Percentiles rank a stretch among this genome's conserved stretches.
phyloP scores from a whole-genome alignment of 2,888 invertebrate species.

The Argyresthia goedartella region DNA sequence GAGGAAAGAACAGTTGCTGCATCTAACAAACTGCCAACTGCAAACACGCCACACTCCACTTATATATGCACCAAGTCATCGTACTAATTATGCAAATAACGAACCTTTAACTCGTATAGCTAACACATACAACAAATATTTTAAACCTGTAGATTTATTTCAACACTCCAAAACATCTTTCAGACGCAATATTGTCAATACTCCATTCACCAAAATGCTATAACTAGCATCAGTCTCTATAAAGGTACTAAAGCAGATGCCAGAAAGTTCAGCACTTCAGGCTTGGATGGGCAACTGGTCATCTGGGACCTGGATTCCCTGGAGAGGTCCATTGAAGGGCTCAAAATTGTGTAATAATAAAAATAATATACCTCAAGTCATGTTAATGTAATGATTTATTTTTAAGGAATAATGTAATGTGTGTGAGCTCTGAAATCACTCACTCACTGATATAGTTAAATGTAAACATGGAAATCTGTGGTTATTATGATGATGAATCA shows the following conservation, averaged over 20 bases:
- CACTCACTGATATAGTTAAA: conserved; percentile 25
- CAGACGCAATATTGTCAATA: too few relatives aligned
- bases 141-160: too few relatives aligned
- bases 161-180: too few relatives aligned
- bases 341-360: conserved; percentile 72
- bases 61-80: too few relatives aligned
- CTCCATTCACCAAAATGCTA: conserved; percentile 98
- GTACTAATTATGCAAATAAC: too few relatives aligned
- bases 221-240: conserved; percentile 85
- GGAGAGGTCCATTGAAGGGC: conserved; percentile 76
- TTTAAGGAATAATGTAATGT: conserved; percentile 59
- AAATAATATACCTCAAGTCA: conserved; percentile 23
- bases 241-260: conserved; percentile 81
- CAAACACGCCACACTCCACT: too few relatives aligned
- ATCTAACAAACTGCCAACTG: too few relatives aligned
- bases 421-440: conserved; percentile 61
- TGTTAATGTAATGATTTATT: conserved; percentile 32
- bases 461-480: conserved; percentile 47
- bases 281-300: conserved; percentile 95
- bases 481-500: conserved; percentile 39
- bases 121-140: too few relatives aligned
- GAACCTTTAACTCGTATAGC: too few relatives aligned
- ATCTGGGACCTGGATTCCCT: conserved; percentile 90
- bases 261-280: conserved; percentile 91
- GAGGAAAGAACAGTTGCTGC: too few relatives aligned